These are phyloP conservation scores for Zaprionus bogoriensis DNA, from an alignment of 2,888 invertebrate genomes.

Conservation along the genomic window DNA sequence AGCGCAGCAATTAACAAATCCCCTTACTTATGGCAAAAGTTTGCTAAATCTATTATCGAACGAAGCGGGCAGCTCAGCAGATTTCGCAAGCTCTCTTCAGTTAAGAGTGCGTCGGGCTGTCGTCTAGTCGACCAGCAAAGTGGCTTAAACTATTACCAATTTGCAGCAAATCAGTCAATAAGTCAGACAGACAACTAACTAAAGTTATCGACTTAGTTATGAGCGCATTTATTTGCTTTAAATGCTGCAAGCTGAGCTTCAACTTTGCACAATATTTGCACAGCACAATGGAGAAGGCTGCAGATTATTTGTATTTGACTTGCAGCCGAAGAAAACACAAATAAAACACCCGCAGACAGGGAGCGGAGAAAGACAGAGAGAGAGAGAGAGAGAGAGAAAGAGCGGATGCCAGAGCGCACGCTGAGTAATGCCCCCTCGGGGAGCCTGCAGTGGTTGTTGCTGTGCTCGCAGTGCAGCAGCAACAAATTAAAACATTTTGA, in stretches of 20 bases:
- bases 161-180: background rate
- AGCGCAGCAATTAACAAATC: constrained; percentile 4
- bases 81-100: constrained; percentile 10
- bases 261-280: constrained; percentile 7
- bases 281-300: constrained; percentile 4
- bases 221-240: constrained; percentile 2
- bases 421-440: constrained; percentile 7
- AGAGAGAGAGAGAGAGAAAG: background rate
- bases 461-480: constrained; percentile 24
- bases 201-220: background rate
- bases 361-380: background rate
- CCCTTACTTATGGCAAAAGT: constrained; percentile 6
- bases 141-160: constrained; percentile 24
- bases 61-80: background rate
- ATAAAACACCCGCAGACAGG: constrained; percentile 7
- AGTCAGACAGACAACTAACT: constrained; percentile 4
- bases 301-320: constrained; percentile 29
- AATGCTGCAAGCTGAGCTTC: background rate
- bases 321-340: constrained; percentile 15
- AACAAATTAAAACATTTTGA: constrained; percentile 62
- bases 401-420: background rate
- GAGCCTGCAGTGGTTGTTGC: constrained; percentile 43
- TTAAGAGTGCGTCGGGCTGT: constrained; percentile 10
- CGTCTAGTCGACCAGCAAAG: constrained; percentile 4
- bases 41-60: constrained; percentile 15